phyloP scores from a whole-genome alignment of 2,113 vertebrate species.

The Tetrao urogallus region DNA sequence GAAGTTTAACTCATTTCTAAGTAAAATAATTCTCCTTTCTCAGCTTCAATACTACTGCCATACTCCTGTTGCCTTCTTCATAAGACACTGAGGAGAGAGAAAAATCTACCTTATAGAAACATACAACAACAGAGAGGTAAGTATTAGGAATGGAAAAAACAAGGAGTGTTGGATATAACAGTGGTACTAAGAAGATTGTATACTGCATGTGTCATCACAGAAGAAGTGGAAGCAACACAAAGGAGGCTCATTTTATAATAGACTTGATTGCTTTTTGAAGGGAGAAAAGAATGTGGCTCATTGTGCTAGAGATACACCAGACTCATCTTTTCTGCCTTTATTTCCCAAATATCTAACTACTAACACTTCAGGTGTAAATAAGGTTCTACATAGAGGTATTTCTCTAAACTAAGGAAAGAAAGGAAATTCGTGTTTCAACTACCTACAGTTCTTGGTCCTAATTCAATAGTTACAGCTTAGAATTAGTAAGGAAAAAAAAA shows the following conservation, averaged over 20 bases:
- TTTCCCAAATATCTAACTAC: background rate
- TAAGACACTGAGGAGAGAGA: background rate
- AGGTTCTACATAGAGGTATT: background rate
- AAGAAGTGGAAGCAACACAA: background rate
- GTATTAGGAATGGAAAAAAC: background rate
- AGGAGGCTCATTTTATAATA: background rate
- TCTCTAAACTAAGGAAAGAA: background rate
- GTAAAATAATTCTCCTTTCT: constrained; percentile 27
- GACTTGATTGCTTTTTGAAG: background rate
- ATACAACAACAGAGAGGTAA: background rate
- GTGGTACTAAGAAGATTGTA: background rate
- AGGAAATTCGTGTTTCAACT: background rate
- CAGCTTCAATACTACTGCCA: background rate
- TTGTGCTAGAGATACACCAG: background rate
- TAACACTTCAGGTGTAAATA: background rate
- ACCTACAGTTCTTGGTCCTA: background rate
- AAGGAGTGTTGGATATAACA: background rate
- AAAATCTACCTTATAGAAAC: background rate
- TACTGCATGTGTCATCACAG: fast-evolving
- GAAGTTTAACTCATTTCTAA: constrained; percentile 33
- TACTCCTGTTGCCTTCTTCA: background rate
- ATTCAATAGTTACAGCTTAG: background rate
- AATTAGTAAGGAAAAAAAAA: background rate
- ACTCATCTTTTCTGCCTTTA: background rate
- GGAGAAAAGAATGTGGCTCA: background rate